A percentile compares a stretch with the other conserved stretches of the same genome.
Evolutionary conservation across 2,888 invertebrate species (phyloP).

Genomic region (Drosophila diplacantha): DNA sequence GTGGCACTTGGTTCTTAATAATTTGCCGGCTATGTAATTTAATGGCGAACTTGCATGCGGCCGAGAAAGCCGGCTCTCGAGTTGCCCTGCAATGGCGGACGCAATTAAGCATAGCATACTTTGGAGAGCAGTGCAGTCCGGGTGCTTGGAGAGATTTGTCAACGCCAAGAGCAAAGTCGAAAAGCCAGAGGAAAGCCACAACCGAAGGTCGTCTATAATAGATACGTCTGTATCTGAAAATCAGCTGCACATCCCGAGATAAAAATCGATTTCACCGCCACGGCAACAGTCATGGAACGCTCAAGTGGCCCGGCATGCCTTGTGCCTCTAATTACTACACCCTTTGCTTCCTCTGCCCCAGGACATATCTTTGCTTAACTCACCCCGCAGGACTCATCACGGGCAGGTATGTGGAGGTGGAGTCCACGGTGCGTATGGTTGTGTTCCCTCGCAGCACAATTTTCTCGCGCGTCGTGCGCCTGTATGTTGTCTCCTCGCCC

Average conservation of each 20-base stretch:
- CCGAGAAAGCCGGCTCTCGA: slow-evolving; percentile 21
- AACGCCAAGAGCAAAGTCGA: slow-evolving; percentile 19
- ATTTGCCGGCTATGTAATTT: slow-evolving; percentile 46
- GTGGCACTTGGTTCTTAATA: slow-evolving; percentile 45
- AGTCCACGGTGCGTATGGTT: slow-evolving; percentile 77
- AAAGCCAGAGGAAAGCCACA: slow-evolving; percentile 27
- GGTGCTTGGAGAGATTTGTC: slow-evolving; percentile 43
- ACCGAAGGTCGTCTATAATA: slow-evolving; percentile 49
- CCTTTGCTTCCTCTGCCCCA: neutral
- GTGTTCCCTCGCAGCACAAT: slow-evolving; percentile 77
- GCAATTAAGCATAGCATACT: slow-evolving; percentile 10
- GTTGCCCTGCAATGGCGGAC: slow-evolving; percentile 4
- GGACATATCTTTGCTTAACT: slow-evolving; percentile 40
- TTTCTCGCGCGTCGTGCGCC: slow-evolving; percentile 78
- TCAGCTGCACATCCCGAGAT: slow-evolving; percentile 63
- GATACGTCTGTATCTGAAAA: slow-evolving; percentile 42
- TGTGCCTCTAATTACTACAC: slow-evolving; percentile 11
- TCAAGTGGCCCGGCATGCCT: slow-evolving; percentile 54
- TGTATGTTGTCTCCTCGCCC: slow-evolving; percentile 75
- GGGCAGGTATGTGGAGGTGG: slow-evolving; percentile 77
- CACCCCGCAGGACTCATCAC: slow-evolving; percentile 69
- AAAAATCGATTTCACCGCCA: slow-evolving; percentile 58
- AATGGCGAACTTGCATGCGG: slow-evolving; percentile 59
- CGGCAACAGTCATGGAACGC: slow-evolving; percentile 47
- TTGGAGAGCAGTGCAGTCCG: slow-evolving; percentile 1